phyloP scores from a whole-genome alignment of 2,888 invertebrate genomes.

The Melikaiella ostensackeni region DNA sequence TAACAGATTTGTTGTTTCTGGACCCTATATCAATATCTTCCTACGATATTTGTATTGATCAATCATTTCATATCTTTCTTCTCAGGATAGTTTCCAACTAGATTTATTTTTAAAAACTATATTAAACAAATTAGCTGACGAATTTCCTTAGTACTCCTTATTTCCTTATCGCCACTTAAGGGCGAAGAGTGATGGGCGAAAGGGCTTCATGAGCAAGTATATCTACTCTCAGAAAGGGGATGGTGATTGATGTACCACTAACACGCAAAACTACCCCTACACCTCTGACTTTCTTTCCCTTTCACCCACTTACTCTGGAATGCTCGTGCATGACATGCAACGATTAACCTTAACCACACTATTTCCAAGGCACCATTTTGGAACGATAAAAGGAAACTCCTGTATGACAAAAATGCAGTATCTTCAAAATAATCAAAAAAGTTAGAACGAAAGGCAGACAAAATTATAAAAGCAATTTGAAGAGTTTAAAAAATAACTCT shows the following conservation, averaged over 20 bases:
- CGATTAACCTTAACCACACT: constrained; percentile 45
- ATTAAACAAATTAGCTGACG: constrained; percentile 51
- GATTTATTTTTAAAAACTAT: not conserved
- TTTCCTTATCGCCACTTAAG: constrained; percentile 70
- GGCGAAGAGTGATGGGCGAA: constrained; percentile 68
- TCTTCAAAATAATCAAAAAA: not conserved
- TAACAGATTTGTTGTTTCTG: not conserved
- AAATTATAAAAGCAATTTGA: too few species aligned
- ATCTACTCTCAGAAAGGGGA: constrained; percentile 59
- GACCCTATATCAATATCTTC: too few species aligned
- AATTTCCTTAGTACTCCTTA: constrained; percentile 60
- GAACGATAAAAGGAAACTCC: not conserved
- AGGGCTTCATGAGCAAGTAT: constrained; percentile 65
- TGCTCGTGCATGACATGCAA: constrained; percentile 60
- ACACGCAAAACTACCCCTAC: constrained; percentile 67
- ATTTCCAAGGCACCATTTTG: constrained; percentile 16
- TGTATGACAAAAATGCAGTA: not conserved
- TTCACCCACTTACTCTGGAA: constrained; percentile 57
- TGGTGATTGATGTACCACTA: constrained; percentile 69
- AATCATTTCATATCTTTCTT: not conserved
- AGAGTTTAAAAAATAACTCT: too few species aligned
- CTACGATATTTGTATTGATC: too few species aligned
- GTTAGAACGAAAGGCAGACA: too few species aligned
- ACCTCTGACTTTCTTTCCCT: constrained; percentile 32
- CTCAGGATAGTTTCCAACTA: not conserved